Conservation (phyloP, 2,888 invertebrate genomes). For the Heliconius ethilla region DNA sequence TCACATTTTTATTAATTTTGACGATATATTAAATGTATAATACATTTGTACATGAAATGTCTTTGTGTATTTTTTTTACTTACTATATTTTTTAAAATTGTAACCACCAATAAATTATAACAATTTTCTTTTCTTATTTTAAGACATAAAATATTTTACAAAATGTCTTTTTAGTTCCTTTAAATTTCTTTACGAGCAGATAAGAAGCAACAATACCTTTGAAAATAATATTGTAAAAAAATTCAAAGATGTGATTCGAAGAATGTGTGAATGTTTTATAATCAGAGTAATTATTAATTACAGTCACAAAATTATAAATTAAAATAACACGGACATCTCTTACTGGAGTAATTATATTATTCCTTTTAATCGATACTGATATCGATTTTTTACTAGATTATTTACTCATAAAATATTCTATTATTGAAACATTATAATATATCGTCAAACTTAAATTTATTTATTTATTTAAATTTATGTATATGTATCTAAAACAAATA, state of each 20-base stretch:
- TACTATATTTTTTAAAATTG: slow-evolving; percentile 34
- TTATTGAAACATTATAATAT: background rate
- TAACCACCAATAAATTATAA: slow-evolving; percentile 4
- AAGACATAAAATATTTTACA: background rate
- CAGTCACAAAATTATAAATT: no score
- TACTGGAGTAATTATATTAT: no score
- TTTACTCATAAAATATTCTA: background rate
- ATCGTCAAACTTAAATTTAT: slow-evolving; percentile 30
- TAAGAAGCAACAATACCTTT: background rate
- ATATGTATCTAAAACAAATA: background rate
- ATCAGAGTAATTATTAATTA: no score
- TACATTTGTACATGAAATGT: background rate
- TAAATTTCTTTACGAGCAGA: background rate
- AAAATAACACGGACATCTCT: no score
- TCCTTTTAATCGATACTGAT: background rate
- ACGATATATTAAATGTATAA: slow-evolving; percentile 20
- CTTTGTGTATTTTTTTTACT: background rate
- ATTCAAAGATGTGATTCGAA: no score
- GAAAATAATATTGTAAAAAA: background rate
- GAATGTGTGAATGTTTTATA: no score
- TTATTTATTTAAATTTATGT: slow-evolving; percentile 36
- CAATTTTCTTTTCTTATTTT: background rate
- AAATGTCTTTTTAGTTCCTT: no score
- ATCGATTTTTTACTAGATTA: background rate
- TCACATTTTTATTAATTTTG: slow-evolving; percentile 63